These are phyloP conservation scores for Notarius quadriscutis DNA, from an alignment of 2,113 vertebrate genomes.

Conservation along the genomic window DNA sequence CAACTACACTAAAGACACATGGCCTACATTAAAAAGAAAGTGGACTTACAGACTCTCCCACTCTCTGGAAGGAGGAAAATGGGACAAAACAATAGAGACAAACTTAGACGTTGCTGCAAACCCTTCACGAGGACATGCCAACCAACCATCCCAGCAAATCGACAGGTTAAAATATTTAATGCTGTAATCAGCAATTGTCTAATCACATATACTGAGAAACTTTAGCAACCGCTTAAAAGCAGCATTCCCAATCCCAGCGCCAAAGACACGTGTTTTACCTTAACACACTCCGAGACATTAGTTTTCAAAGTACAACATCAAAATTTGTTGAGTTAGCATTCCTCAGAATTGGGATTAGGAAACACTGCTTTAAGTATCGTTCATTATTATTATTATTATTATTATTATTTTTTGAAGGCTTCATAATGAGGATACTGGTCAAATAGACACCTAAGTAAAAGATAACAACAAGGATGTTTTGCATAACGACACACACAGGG, in stretches of 20 bases:
- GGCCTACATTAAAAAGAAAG: conserved; percentile 66
- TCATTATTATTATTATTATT: no score
- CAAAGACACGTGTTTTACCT: neutral
- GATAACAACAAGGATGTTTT: neutral
- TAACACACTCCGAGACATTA: neutral
- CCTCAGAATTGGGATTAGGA: neutral
- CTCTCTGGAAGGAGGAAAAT: conserved; percentile 83
- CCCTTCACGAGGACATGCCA: conserved; percentile 51
- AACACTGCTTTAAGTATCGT: neutral
- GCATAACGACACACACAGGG: neutral
- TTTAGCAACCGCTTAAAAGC: neutral
- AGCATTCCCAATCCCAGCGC: neutral
- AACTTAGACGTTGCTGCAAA: conserved; percentile 67
- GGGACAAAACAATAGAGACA: conserved; percentile 77
- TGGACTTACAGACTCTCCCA: conserved; percentile 96
- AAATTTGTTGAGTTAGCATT: neutral
- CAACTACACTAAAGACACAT: conserved; percentile 48
- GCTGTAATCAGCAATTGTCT: neutral
- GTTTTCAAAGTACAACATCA: no score
- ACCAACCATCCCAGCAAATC: conserved; percentile 17
- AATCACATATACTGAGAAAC: neutral
- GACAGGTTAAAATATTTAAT: neutral
- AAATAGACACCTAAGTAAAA: neutral
- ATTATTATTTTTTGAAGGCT: no score
- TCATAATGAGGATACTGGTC: neutral